Conservation (phyloP, 2,797 vertebrate genomes). For the Bufotes viridis region DNA sequence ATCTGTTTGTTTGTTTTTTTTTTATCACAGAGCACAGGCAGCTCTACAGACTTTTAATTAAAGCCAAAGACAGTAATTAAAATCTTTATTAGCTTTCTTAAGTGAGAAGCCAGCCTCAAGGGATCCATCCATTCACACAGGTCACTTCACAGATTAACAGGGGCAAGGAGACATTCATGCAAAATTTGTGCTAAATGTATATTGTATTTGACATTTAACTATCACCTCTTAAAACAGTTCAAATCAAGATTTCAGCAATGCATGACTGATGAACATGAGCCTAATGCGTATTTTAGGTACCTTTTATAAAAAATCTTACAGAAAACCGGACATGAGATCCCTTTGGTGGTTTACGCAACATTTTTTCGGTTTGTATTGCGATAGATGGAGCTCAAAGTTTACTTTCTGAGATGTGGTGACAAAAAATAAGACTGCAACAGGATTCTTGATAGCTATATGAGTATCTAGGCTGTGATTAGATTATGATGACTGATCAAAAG, state of each 20-base stretch:
- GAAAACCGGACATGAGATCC: neutral
- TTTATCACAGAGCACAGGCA: constrained; percentile 47
- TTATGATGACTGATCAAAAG: neutral
- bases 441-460: no score
- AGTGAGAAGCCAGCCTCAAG: constrained; percentile 54
- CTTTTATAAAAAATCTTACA: neutral
- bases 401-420: neutral
- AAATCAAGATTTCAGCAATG: neutral
- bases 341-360: neutral
- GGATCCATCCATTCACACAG: constrained; percentile 55
- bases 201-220: constrained; percentile 37
- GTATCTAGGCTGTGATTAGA: no score
- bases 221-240: neutral
- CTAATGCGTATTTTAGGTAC: no score
- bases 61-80: constrained; percentile 59
- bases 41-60: constrained; percentile 57
- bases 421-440: no score
- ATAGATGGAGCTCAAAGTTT: neutral
- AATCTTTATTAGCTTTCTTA: constrained; percentile 61
- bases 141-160: constrained; percentile 47
- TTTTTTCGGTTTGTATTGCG: neutral
- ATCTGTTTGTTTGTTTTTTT: constrained; percentile 27
- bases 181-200: constrained; percentile 47
- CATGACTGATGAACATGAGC: neutral
- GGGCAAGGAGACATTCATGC: constrained; percentile 43